Percentiles rank a stretch among this genome's conserved stretches.
phyloP scores from a whole-genome alignment of 2,888 invertebrate species.

The Nomada ferruginata region DNA sequence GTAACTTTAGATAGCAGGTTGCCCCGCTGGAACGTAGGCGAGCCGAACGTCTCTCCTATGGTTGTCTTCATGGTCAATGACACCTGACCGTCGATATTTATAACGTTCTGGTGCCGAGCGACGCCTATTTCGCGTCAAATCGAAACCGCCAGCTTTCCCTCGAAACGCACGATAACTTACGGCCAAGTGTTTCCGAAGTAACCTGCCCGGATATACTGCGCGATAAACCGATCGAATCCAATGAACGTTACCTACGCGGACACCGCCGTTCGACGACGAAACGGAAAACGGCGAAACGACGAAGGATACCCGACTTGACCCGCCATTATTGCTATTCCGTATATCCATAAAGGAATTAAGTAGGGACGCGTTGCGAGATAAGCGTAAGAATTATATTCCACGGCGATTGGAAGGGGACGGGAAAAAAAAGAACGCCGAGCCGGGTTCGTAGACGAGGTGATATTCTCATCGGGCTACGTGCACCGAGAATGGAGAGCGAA shows the following conservation, averaged over 20 bases:
- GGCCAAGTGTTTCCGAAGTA: conserved; percentile 4
- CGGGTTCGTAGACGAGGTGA: too few relatives aligned
- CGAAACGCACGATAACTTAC: conserved; percentile 38
- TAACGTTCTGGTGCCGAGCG: conserved; percentile 20
- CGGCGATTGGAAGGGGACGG: too few relatives aligned
- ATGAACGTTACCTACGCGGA: conserved; percentile 25
- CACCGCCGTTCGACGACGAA: not conserved
- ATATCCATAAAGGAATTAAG: too few relatives aligned
- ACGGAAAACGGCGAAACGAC: not conserved
- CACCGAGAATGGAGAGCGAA: not conserved
- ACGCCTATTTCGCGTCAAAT: conserved; percentile 32
- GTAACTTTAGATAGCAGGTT: conserved; percentile 54
- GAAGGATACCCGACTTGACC: too few relatives aligned
- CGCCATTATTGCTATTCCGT: too few relatives aligned
- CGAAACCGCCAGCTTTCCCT: conserved; percentile 7
- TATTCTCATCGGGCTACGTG: too few relatives aligned
- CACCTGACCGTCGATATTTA: conserved; percentile 57
- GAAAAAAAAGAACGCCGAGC: too few relatives aligned
- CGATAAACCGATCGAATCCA: conserved; percentile 35
- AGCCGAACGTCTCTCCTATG: conserved; percentile 46
- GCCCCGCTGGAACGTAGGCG: conserved; percentile 50
- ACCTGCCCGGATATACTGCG: conserved; percentile 14
- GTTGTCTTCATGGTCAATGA: conserved; percentile 74
- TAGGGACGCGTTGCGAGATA: too few relatives aligned
- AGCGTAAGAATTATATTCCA: too few relatives aligned